Evolutionary conservation across 2,797 vertebrate genomes (phyloP).

Genomic region (Percopsis omiscomaycus): DNA sequence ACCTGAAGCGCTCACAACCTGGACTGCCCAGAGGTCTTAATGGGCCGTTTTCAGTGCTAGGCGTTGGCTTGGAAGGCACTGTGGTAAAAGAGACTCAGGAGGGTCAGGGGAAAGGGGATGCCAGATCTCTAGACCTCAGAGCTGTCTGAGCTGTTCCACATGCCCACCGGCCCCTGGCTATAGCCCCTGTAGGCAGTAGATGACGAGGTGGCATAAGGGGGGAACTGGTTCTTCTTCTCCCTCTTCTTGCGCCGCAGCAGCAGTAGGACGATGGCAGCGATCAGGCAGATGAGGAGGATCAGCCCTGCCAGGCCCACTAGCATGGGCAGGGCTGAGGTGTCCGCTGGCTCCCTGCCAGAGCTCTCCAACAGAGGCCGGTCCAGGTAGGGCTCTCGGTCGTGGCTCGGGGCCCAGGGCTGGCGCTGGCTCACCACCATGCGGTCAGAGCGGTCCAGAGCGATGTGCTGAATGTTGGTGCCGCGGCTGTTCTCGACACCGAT

Average conservation of each 20-base stretch:
- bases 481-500: conserved; percentile 74
- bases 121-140: conserved; percentile 75
- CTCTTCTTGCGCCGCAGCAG: conserved; percentile 71
- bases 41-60: conserved; percentile 64
- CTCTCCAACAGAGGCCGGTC: conserved; percentile 73
- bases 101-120: background rate
- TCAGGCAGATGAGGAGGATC: conserved; percentile 72
- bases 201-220: conserved; percentile 76
- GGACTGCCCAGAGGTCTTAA: conserved; percentile 47
- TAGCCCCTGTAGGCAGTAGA: conserved; percentile 74
- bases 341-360: conserved; percentile 57
- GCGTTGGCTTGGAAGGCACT: conserved; percentile 65
- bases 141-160: conserved; percentile 68
- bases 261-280: conserved; percentile 61
- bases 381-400: conserved; percentile 19
- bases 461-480: conserved; percentile 81
- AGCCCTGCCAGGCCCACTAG: conserved; percentile 71
- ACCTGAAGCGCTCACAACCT: conserved; percentile 46
- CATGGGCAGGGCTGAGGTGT: conserved; percentile 64
- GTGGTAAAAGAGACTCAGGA: conserved; percentile 48
- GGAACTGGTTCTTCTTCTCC: conserved; percentile 66
- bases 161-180: conserved; percentile 55
- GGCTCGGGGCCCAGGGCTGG: conserved; percentile 61
- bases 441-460: conserved; percentile 70
- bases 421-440: conserved; percentile 70